A percentile compares a stretch with the other conserved stretches of the same genome.
phyloP scores from a whole-genome alignment of 2,797 vertebrate species.

The Salarias fasciatus region DNA sequence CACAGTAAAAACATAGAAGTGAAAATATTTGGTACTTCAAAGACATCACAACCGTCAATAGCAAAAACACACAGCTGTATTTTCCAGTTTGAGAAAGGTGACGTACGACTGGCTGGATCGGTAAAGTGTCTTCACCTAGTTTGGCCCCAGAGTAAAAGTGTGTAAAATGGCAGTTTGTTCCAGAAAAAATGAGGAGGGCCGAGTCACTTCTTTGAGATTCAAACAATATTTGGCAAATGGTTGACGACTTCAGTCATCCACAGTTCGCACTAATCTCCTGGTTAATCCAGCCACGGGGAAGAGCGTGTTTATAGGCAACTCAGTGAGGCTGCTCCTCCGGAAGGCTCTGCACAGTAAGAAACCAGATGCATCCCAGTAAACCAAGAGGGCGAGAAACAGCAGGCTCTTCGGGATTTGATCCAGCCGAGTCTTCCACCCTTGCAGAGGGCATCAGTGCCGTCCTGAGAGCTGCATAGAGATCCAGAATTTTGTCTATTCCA shows the following conservation, averaged over 20 bases:
- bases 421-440: slow-evolving; percentile 22
- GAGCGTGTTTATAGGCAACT: slow-evolving; percentile 13
- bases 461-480: slow-evolving; percentile 38
- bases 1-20: slow-evolving; percentile 67
- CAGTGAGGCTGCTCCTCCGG: slow-evolving; percentile 25
- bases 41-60: slow-evolving; percentile 35
- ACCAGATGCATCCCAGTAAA: slow-evolving; percentile 17
- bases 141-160: slow-evolving; percentile 36
- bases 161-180: slow-evolving; percentile 7
- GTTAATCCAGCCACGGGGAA: slow-evolving; percentile 31
- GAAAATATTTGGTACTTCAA: slow-evolving; percentile 43
- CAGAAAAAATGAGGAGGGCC: slow-evolving; percentile 32
- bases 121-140: slow-evolving; percentile 13
- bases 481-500: slow-evolving; percentile 30
- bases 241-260: slow-evolving; percentile 31
- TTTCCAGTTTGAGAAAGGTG: too few species aligned
- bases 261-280: slow-evolving; percentile 13
- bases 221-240: slow-evolving; percentile 64
- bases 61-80: slow-evolving; percentile 30
- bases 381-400: slow-evolving; percentile 26
- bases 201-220: slow-evolving; percentile 17
- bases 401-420: slow-evolving; percentile 28
- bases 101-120: neutral
- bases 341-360: slow-evolving; percentile 35
- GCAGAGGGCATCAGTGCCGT: slow-evolving; percentile 11